Evolutionary conservation across 2,888 invertebrate genomes (phyloP), one percentile per base, ranked within the genome.

Genomic region (Syrphus vitripennis): DNA sequence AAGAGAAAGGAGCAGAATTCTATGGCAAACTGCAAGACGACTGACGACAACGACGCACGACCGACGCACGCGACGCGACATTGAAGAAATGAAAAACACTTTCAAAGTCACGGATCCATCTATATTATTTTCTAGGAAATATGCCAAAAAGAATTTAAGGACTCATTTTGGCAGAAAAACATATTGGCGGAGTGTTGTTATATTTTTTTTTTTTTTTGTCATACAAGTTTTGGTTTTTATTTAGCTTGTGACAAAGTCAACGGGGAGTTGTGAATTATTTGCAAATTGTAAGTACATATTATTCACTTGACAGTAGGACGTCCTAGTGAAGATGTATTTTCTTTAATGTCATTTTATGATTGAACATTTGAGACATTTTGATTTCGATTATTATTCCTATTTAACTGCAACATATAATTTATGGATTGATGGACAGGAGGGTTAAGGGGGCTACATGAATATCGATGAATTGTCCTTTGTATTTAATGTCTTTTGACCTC

Each of bases 91-190:
- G 71, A 53, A 59, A 80, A 76, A 80, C 67, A 76, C 67, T 84
- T 72, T 84, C 76, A 80, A 81, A 84, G 84, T 84, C 84, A 84
- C 81, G 81, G 19, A 84, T 81, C 76, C 55, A 72, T 76, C 61
- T 71, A 72, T 84, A 61, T 55, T 53, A 48, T 67, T 67, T 63
- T 80, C 61, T 75, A 72, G 84, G 67, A 81, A 71, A 80, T 84
- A 59, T 84, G 81, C 84, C 81, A 81, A 61, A 45, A 72, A n/a
- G 34, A 67, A 67, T 50, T 67, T 67, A 67, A 72, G 67, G 42
- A 59, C 65, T 79, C 72, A 31, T 55, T 37, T 57, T 65, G 65
- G 50, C 67, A 29, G 31, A 42, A 24, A 37, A 40, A 81, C 50
- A 76, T 65, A 76, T 71, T 70, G 70, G 75, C 24, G 34, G 37